Conservation (phyloP, 2,113 vertebrate species). For the Porphyrio hochstetteri region DNA sequence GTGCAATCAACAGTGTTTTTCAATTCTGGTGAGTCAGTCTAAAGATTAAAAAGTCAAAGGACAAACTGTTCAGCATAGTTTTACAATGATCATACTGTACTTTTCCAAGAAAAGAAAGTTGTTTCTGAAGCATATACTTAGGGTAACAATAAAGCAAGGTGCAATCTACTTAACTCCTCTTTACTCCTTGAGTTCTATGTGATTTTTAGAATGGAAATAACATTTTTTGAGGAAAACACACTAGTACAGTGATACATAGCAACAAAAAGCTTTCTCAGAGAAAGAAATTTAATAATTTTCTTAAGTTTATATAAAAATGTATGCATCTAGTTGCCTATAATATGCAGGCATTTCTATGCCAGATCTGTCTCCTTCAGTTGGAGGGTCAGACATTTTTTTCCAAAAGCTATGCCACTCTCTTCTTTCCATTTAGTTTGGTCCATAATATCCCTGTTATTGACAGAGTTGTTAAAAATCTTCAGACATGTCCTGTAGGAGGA, state of each 20-base stretch:
- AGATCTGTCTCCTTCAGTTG: background rate
- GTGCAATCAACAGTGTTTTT: background rate
- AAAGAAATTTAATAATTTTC: background rate
- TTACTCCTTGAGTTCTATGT: background rate
- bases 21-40: background rate
- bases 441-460: background rate
- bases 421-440: background rate
- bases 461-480: background rate
- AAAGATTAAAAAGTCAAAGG: constrained; percentile 45
- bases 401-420: background rate
- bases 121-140: background rate
- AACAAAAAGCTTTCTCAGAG: background rate
- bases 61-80: background rate
- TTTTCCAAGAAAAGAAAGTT: background rate
- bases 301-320: background rate
- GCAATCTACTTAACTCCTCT: background rate
- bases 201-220: background rate
- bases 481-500: background rate
- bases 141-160: background rate
- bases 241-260: background rate
- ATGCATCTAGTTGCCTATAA: background rate
- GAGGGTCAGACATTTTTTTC: background rate
- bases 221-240: background rate
- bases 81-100: background rate
- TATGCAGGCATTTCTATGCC: background rate